Evolutionary conservation across 2,797 vertebrate species (phyloP), one percentile per base, ranked within the genome.

Genomic region (Apogon hyalosoma): DNA sequence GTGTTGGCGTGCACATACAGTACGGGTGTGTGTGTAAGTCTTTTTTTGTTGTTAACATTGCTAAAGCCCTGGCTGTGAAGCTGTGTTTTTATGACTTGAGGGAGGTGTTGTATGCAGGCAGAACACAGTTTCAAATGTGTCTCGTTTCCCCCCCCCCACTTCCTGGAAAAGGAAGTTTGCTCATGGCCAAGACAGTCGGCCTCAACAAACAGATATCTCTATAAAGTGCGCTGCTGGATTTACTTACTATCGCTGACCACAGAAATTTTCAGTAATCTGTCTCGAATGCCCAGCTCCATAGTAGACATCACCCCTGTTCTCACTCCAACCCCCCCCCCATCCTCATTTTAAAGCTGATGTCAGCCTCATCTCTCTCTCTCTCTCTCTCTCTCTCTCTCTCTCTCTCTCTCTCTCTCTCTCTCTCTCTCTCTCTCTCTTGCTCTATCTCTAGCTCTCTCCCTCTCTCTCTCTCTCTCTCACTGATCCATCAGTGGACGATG

Each of bases 221-320:
- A 54, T 75, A 79, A 87, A 87, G 78, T 75, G 71, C 79, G 69
- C 66, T 63, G 62, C 61, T 84, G 87, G 89, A 86, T 91, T 91
- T 89, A 68, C 64, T 72, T 66, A 56, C 76, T 72, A 83, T 76
- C 53, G 88, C 90, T 90, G 90, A 92, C 87, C 38, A 46, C 75
- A 77, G 80, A 79, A 73, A 84, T 82, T 85, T 78, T 61, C 67
- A 84, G 55, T 91, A 90, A 91, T 92, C 89, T 89, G 77, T 84
- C 80, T 83, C 75, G 76, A 84, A 90, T 83, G 84, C 71, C 71
- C 74, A 73, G 67, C 12, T 16, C 80, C 77, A 58, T 56, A 65
- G 72, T 28, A 71, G 74, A 86, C 75, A 75, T 76, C 81, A 70
- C 71, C 75, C 73, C 28, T 69, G 41, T 58, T 71, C 66, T 64